phyloP scores from a whole-genome alignment of 2,113 vertebrate genomes.

The Ceratotherium simum region DNA sequence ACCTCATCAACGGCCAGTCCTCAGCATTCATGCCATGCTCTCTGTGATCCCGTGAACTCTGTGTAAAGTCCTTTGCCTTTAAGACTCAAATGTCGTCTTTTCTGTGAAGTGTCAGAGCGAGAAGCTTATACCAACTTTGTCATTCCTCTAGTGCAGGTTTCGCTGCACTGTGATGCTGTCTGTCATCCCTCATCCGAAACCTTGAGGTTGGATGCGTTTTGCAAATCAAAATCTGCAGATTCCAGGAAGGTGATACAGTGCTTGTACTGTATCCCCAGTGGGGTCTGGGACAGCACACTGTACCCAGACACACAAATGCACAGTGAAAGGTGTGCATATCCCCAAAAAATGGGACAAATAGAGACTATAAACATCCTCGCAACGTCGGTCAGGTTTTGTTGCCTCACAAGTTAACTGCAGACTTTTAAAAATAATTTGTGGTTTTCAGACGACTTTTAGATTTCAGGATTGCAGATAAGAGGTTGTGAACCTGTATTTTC shows the following conservation, averaged over 20 bases:
- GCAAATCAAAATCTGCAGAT: background rate
- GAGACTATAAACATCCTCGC: background rate
- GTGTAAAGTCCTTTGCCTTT: background rate
- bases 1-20: rapidly evolving
- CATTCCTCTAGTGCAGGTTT: background rate
- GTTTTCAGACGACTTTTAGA: background rate
- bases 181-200: background rate
- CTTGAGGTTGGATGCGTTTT: background rate
- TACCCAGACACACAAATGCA: background rate
- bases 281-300: background rate
- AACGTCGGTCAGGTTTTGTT: background rate
- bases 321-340: rapidly evolving
- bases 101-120: background rate
- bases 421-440: background rate
- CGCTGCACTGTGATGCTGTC: too few relatives aligned
- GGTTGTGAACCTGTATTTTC: background rate
- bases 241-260: background rate
- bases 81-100: background rate
- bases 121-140: background rate
- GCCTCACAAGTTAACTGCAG: background rate
- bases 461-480: background rate
- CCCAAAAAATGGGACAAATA: background rate
- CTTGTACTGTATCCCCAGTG: background rate
- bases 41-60: background rate
- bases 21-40: rapidly evolving